Base-by-base conservation (phyloP, 1,140 invertebrate genomes). In the Papilio glaucus region DNA sequence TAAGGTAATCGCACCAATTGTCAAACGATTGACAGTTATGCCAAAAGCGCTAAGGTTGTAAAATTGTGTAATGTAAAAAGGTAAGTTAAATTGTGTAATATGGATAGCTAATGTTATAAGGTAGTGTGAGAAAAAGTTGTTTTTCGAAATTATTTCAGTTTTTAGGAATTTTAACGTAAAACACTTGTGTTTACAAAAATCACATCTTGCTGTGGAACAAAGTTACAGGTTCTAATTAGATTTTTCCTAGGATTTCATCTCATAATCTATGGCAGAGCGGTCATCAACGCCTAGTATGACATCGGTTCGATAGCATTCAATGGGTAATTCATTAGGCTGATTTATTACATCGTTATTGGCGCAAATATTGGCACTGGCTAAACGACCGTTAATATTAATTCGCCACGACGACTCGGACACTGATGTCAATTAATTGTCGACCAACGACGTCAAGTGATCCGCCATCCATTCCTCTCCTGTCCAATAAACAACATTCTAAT, bases 361-460 rank as follows among this genome's bases (percentile, higher is more conserved):
- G 15, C 62, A 65, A 65, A 65, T 65, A 65, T 65, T 65, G 62
- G 10, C 62, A 39, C 29, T 41, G 29, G 33, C 15, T 65, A 39
- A 65, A 65, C 33, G 62, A 12, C 15, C 15, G 37, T 65, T 65
- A 39, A 65, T 65, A 65, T 65, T 65, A 37, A 41, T 65, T 39
- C 18, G 61, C 13, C 45, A 53, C n/a, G 15, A 65, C 15, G 37
- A 39, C n/a, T 65, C 37, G 33, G 29, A 65, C 62, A 65, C 62
- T 10, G 37, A 15, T 9, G 18, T 18, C 61, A 63, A 63, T 63
- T 63, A 62, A 37, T 9, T 63, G 29, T 38, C 3, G 29, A 15
- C 57, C 33, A 63, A 63, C 15, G 15, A 39, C 33, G 15, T 63
- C 8, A 10, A 63, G 37, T 37, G 37, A 41, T 63, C 33, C n/a